Conservation (phyloP, 2,888 invertebrate species). For the Malachius bipustulatus region DNA sequence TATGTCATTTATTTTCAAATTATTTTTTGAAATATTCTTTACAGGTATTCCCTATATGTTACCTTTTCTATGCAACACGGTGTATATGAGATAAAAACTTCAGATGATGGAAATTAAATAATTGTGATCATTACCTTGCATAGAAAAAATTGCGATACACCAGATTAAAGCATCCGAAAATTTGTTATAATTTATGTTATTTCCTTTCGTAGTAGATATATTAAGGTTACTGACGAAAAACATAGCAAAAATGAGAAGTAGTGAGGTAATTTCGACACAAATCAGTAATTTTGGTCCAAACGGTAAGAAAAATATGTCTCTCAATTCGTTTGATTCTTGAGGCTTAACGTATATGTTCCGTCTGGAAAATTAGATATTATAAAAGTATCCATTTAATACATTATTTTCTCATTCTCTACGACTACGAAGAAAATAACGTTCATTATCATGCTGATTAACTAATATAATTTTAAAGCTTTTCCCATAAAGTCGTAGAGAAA, state of each 20-base stretch:
- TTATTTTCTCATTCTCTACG: no score
- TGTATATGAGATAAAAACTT: no score
- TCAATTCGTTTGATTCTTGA: constrained; percentile 47
- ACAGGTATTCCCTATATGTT: no score
- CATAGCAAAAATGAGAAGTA: constrained; percentile 41
- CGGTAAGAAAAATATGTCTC: constrained; percentile 51
- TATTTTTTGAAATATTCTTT: no score
- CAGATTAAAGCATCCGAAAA: constrained; percentile 47
- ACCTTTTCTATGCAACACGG: no score
- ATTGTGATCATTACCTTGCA: constrained; percentile 56
- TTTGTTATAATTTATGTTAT: constrained; percentile 32
- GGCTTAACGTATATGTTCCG: constrained; percentile 52
- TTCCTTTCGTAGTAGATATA: constrained; percentile 22
- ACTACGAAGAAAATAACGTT: no score
- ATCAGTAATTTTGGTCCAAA: constrained; percentile 44
- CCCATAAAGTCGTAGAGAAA: no score
- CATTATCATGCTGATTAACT: no score
- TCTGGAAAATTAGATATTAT: constrained; percentile 34
- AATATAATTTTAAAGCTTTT: no score
- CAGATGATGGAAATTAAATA: no score
- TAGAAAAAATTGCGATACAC: constrained; percentile 51
- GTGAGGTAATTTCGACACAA: constrained; percentile 42
- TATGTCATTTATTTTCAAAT: no score
- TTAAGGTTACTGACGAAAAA: constrained; percentile 35
- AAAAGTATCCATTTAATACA: no score